Base-by-base conservation (phyloP, 2,113 vertebrate species). In the Hippocampus mohnikei region DNA sequence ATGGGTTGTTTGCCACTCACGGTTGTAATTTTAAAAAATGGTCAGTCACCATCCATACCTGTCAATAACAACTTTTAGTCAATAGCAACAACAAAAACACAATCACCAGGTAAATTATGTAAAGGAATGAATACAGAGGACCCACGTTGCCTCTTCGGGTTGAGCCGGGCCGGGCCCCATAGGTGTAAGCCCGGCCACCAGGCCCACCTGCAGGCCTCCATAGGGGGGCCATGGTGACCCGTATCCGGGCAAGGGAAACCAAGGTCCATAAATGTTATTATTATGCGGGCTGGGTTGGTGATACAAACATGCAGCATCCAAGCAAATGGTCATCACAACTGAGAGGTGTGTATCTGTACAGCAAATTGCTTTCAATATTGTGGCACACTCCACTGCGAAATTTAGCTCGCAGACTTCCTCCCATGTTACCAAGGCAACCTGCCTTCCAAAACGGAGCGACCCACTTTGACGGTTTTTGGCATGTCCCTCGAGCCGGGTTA, bases 401-500 rank as follows among this genome's bases (percentile, higher is more conserved):
- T 68, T 73, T 87, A 84, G 84, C 84, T 80, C 53, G 52, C 66
- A 64, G 87, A 80, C 85, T 84, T 79, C 72, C 76, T 81, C 80
- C 63, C 75, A 79, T 80, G 88, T 90, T 88, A 79, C 87, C 88
- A 78, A 71, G 88, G 88, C 78, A 88, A 90, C 81, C 82, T 71
- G 72, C 66, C 75, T 83, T 81, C 50, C 7, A 8, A 85, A 33
- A 27, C 71, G 74, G 67, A 87, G 29, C 71, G 71, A 69, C 83
- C 80, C 76, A 66, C 41, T 86, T 82, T 72, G 80, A 81, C 76
- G 13, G 21, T 73, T 80, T 85, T 81, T 81, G 72, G 53, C 70
- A 70, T 67, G 81, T 75, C 59, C 56, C 55, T 64, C 69, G 60
- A 1, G 13, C 64, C 40, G 25, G 62, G 77, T 50, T 9, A 25